phyloP scores from a whole-genome alignment of 2,113 vertebrate genomes.

The Scytalopus superciliaris region DNA sequence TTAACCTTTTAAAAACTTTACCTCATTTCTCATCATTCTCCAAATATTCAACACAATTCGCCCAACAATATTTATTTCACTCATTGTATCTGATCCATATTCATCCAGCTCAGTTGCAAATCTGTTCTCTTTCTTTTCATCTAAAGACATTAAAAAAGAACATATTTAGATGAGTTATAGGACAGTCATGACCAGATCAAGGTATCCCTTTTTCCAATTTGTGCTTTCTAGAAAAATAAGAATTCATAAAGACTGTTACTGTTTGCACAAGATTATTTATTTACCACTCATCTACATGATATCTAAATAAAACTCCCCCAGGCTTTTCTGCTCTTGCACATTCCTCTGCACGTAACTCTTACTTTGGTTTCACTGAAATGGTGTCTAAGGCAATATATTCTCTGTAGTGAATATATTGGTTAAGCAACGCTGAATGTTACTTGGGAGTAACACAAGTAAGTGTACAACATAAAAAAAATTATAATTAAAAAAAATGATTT shows the following conservation, averaged over 20 bases:
- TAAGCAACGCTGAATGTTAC: neutral
- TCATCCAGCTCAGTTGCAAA: constrained; percentile 90
- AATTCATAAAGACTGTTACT: neutral
- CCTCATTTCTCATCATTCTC: constrained; percentile 98
- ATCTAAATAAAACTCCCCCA: neutral
- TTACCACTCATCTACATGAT: neutral
- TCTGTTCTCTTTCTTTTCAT: constrained; percentile 89
- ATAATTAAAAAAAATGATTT: neutral
- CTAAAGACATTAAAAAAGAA: constrained; percentile 73
- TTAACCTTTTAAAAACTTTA: constrained; percentile 53
- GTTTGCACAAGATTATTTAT: neutral
- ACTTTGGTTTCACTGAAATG: rapidly evolving
- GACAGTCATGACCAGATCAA: neutral
- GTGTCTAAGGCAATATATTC: neutral
- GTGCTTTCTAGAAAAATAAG: neutral
- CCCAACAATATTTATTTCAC: constrained; percentile 92
- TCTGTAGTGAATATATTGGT: rapidly evolving
- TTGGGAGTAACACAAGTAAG: neutral
- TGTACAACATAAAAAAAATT: neutral
- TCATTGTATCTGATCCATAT: constrained; percentile 93
- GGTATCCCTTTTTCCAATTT: neutral
- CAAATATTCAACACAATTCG: constrained; percentile 92
- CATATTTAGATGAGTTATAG: neutral
- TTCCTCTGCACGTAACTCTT: neutral
- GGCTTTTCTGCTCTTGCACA: neutral